Conservation (phyloP, 2,113 vertebrate genomes). For the Elaphurus davidianus region DNA sequence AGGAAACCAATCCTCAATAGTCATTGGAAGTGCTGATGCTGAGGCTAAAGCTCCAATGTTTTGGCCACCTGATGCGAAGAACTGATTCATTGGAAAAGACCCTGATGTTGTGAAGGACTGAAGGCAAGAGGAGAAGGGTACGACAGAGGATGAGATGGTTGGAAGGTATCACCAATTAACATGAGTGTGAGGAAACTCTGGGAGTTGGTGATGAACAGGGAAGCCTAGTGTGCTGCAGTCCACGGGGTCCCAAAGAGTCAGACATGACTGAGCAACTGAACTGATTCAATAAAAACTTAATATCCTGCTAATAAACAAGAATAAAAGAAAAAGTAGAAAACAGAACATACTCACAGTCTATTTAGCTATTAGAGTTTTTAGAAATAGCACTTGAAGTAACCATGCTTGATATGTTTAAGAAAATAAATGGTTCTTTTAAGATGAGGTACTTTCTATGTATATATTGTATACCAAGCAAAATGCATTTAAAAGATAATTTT, state of each 20-base stretch:
- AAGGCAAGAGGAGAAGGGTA: neutral
- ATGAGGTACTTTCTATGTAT: neutral
- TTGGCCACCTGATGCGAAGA: neutral
- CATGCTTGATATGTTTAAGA: neutral
- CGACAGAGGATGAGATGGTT: neutral
- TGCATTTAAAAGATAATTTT: slow-evolving; percentile 12
- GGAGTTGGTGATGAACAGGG: neutral
- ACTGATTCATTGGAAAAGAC: neutral
- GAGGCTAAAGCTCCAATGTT: neutral
- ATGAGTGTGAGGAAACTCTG: neutral
- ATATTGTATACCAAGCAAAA: neutral
- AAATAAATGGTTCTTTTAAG: neutral
- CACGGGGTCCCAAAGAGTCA: neutral
- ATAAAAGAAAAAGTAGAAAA: neutral
- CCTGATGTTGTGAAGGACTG: neutral
- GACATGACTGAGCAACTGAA: neutral
- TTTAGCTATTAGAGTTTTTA: neutral
- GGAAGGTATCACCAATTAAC: neutral
- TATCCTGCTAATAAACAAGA: neutral
- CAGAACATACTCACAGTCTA: neutral
- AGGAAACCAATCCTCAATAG: neutral
- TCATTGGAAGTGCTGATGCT: neutral
- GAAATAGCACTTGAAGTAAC: slow-evolving; percentile 9
- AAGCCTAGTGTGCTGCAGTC: neutral
- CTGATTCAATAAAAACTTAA: neutral